phyloP scores from a whole-genome alignment of 2,113 vertebrate species.

The Gobio gobio region DNA sequence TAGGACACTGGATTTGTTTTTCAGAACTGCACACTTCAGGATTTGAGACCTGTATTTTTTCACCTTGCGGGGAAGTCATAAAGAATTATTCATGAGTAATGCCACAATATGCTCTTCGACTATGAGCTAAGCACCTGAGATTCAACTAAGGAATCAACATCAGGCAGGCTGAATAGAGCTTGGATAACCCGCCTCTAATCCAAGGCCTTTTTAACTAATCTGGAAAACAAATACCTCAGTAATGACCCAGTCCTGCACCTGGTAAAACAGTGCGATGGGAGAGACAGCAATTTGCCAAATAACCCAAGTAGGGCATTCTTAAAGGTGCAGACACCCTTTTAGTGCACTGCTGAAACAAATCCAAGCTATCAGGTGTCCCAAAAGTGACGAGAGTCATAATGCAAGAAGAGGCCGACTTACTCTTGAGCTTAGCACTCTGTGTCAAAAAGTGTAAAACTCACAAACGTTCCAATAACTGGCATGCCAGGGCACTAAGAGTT shows the following conservation, averaged over 20 bases:
- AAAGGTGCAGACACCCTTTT: constrained; percentile 67
- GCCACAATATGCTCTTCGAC: constrained; percentile 46
- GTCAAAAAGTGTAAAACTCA: constrained; percentile 25
- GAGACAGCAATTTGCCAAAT: constrained; percentile 75
- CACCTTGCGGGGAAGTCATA: not conserved
- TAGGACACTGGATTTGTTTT: constrained; percentile 34
- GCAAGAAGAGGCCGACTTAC: constrained; percentile 47
- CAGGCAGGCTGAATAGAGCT: constrained; percentile 63
- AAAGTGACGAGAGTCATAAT: constrained; percentile 49
- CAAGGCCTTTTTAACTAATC: constrained; percentile 71
- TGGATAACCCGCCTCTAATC: constrained; percentile 72
- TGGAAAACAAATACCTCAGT: constrained; percentile 79
- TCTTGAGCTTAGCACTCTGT: constrained; percentile 31
- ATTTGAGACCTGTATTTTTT: constrained; percentile 10
- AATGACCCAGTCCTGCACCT: constrained; percentile 77
- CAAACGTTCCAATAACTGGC: constrained; percentile 43
- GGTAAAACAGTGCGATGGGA: constrained; percentile 73
- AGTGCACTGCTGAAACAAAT: constrained; percentile 36
- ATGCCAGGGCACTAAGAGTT: not conserved
- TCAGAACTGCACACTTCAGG: not conserved
- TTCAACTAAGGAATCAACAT: constrained; percentile 52
- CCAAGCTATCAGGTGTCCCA: constrained; percentile 42
- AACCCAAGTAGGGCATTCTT: constrained; percentile 66
- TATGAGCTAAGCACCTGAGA: constrained; percentile 25
- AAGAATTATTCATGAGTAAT: constrained; percentile 50